These are phyloP conservation scores for Conus canariensis DNA, from an alignment of 2,888 invertebrate genomes.

Conservation along the genomic window DNA sequence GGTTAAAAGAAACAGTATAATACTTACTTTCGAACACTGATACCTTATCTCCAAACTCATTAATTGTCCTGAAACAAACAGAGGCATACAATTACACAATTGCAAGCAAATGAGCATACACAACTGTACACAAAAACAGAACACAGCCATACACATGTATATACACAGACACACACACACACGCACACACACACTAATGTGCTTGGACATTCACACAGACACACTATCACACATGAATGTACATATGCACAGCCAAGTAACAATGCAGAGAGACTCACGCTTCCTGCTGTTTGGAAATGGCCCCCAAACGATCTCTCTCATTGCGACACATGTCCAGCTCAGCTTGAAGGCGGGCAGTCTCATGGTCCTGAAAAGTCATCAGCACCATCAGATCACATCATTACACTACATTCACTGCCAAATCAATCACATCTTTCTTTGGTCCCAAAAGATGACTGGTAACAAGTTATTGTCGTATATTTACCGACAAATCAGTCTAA, in stretches of 20 bases:
- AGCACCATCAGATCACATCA: not conserved
- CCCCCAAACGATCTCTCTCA: constrained; percentile 48
- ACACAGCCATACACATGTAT: not conserved
- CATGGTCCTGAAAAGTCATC: constrained; percentile 16
- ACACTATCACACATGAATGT: not conserved
- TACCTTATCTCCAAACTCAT: constrained; percentile 68
- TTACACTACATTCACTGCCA: not conserved
- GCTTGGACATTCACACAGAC: not conserved
- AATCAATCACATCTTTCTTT: too few relatives aligned
- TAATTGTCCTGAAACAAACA: constrained; percentile 61
- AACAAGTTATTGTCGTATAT: too few relatives aligned
- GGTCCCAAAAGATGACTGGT: too few relatives aligned
- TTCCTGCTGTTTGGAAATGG: constrained; percentile 48
- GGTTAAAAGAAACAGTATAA: not conserved
- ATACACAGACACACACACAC: not conserved
- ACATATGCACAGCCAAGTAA: not conserved
- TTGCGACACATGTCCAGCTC: constrained; percentile 39
- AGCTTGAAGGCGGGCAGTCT: constrained; percentile 32
- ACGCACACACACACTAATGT: not conserved
- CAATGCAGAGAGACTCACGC: constrained; percentile 36
- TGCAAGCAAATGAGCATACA: not conserved
- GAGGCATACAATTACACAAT: not conserved
- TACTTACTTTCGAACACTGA: constrained; percentile 71
- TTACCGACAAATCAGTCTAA: too few relatives aligned
- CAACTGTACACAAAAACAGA: not conserved